Evolutionary conservation across 2,797 vertebrate species (phyloP), one percentile per base, ranked within the genome.

Genomic region (Rhabdomys pumilio): DNA sequence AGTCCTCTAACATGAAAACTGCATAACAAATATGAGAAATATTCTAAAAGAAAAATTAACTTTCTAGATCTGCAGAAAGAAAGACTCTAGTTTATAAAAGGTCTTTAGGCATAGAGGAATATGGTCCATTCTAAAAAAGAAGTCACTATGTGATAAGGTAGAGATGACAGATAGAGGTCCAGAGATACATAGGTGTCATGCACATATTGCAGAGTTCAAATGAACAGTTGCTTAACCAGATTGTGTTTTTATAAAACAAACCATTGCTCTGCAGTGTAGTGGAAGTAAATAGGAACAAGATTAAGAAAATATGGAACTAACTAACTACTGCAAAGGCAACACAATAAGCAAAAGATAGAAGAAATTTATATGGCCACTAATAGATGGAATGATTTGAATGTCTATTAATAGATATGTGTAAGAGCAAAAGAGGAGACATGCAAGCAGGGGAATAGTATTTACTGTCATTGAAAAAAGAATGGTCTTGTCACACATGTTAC

Each of bases 11-110:
- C 53, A 53, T 69, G 61, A 67, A 85, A 67, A n/a, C 19, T 50
- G 20, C 3, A 85, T 24, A 22, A 67, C 14, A 22, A 22, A n/a
- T 69, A 86, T 24, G 88, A n/a, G 2, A 53, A 73, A 55, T 69
- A 63, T 50, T 63, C 83, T 67, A 93, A 55, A 15, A 87, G 47
- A 83, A 94, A 94, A 90, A 67, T 67, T 67, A 90, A 31, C 34
- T 79, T 80, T 67, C 22, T 12, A 55, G 15, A 22, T 67, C 14
- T 80, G 11, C 11, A 72, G 15, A 53, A 34, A 57, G 34, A 93
- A 82, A 2, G 22, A 22, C 10, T 86, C 17, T 24, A 63, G 8
- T 55, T 75, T 89, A 41, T 82, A 61, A 90, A 85, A 5, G 41
- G 0, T 22, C 13, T 89, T 69, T 7, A 88, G n/a, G 4, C 3